Evolutionary conservation across 2,797 vertebrate species (phyloP).

Genomic region (Prionace glauca): DNA sequence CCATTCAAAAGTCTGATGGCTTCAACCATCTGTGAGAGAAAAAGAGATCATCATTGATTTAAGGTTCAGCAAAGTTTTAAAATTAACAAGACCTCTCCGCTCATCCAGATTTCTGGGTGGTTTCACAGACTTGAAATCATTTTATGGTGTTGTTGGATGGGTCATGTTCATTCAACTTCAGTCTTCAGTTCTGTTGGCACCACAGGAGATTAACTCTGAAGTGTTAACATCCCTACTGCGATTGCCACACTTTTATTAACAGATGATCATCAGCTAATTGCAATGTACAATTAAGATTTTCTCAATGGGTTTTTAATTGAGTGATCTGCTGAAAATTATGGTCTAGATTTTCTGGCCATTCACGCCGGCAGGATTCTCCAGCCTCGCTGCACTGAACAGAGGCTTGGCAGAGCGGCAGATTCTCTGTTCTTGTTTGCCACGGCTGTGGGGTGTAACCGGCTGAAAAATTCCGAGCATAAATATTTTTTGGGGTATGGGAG

Average conservation of each 20-base stretch:
- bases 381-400: too few species aligned
- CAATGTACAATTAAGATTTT: too few species aligned
- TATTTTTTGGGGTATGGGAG: too few species aligned
- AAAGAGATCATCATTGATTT: neutral
- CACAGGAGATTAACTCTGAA: neutral
- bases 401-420: too few species aligned
- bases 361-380: too few species aligned
- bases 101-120: neutral
- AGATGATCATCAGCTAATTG: neutral
- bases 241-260: neutral
- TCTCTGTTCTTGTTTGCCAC: too few species aligned
- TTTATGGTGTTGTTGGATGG: neutral
- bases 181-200: neutral
- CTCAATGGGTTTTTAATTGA: too few species aligned
- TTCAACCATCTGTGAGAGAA: neutral
- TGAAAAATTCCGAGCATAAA: too few species aligned
- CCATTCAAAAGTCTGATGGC: too few species aligned
- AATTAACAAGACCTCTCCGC: neutral
- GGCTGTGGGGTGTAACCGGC: too few species aligned
- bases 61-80: neutral
- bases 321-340: neutral
- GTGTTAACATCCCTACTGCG: neutral
- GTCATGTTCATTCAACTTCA: neutral
- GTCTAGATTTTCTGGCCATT: too few species aligned
- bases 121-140: neutral